These are phyloP conservation scores for Plestiodon gilberti DNA, from an alignment of 2,113 vertebrate genomes.

Conservation along the genomic window DNA sequence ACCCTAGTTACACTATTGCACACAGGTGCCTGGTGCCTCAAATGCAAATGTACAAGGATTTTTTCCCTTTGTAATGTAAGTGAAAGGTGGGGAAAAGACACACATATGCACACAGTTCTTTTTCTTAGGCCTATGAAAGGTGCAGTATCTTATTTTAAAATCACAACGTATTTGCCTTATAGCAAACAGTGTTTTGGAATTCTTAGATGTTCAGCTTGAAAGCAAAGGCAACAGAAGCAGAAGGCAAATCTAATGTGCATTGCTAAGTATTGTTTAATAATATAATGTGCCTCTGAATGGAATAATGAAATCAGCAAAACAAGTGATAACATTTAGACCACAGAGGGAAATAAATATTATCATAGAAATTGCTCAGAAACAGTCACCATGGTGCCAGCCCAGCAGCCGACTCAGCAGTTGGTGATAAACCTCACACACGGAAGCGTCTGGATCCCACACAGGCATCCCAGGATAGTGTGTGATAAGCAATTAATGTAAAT, in stretches of 20 bases:
- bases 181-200: slow-evolving; percentile 17
- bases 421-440: background rate
- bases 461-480: background rate
- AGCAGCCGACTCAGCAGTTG: background rate
- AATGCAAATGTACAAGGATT: background rate
- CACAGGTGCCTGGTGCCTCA: slow-evolving; percentile 2
- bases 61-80: slow-evolving; percentile 2
- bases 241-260: slow-evolving; percentile 4
- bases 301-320: slow-evolving; percentile 28
- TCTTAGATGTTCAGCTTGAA: slow-evolving; percentile 29
- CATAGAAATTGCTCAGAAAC: slow-evolving; percentile 16
- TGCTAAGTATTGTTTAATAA: slow-evolving; percentile 30
- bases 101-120: background rate
- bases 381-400: background rate
- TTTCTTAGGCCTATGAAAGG: slow-evolving; percentile 25
- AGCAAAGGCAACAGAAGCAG: slow-evolving; percentile 25
- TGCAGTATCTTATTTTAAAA: background rate
- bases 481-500: background rate
- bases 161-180: slow-evolving; percentile 4
- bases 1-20: too few relatives aligned
- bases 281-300: slow-evolving; percentile 5
- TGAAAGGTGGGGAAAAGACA: slow-evolving; percentile 7
- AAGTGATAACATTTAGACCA: background rate
- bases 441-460: background rate
- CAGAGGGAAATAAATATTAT: slow-evolving; percentile 24